Evolutionary conservation across 2,888 invertebrate genomes (phyloP), one percentile per base, ranked within the genome.

Genomic region (Amphipoea lucens): DNA sequence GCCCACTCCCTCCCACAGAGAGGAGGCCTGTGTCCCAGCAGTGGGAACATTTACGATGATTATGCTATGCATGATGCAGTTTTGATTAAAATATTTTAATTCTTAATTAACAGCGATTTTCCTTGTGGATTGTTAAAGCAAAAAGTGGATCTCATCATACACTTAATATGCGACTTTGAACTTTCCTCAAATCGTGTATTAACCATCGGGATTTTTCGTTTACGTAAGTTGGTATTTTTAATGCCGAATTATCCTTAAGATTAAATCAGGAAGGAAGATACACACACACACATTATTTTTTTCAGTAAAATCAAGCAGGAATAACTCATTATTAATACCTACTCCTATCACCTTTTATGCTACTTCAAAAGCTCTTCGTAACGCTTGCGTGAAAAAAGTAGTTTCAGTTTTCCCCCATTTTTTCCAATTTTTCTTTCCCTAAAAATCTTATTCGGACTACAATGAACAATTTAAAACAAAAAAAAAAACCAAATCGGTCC

Each of bases 141-240:
- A 68, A 62, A 74, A 45, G 0, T 12, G 0, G 2, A 23, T 29
- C 29, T 11, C 36, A 62, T 14, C 9, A 29, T n/a, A 12, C 20
- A 54, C 40, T 12, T 51, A 42, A 54, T 42, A 73, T 40, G 14
- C 7, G 17, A 57, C 17, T 77, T 71, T 60, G 17, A 57, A 40
- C 68, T 84, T 84, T 77, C 85, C 83, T 85, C 57, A 71, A 70
- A 45, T 65, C 11, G 45, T 12, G 36, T 57, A 71, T 60, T 63
- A 70, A 60, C 66, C 70, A 54, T 65, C 12, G 71, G 81, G 85
- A 60, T 36, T 74, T 67, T 83, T 71, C 57, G n/a, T 67, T 66
- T 76, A 57, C 85, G 85, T 84, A 76, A 23, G 29, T 75, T 60
- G 40, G 17, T 42, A 40, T 45, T 20, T 29, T 51, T n/a, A 29